These are phyloP conservation scores for Bembecia ichneumoniformis DNA, from an alignment of 2,888 invertebrate genomes.

Conservation along the genomic window DNA sequence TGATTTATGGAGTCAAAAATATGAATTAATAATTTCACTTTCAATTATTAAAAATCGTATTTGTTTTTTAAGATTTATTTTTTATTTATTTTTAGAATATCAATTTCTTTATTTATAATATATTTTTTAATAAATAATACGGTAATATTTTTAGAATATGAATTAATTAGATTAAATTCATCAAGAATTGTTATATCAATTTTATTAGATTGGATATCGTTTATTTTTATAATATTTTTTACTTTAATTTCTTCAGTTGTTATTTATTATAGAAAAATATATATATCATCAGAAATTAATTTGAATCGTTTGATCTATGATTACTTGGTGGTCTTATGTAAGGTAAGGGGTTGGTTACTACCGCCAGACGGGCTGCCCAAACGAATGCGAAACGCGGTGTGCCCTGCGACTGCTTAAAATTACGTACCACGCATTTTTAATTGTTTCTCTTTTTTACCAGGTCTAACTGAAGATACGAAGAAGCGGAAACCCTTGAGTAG, in stretches of 20 bases:
- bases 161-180: constrained; percentile 66
- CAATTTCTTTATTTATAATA: constrained; percentile 46
- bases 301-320: constrained; percentile 77
- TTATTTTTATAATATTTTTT: constrained; percentile 76
- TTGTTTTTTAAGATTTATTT: constrained; percentile 66
- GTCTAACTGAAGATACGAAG: constrained; percentile 25
- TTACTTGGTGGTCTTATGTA: no score
- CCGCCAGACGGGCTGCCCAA: no score
- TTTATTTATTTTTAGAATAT: constrained; percentile 56
- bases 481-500: constrained; percentile 16
- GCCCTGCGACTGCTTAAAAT: no score
- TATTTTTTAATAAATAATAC: constrained; percentile 61
- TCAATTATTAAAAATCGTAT: constrained; percentile 64
- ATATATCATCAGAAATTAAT: constrained; percentile 73
- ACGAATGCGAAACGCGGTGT: no score
- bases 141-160: constrained; percentile 68
- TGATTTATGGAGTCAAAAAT: constrained; percentile 78
- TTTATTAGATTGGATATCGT: constrained; percentile 76
- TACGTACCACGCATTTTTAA: neutral
- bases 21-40: constrained; percentile 57
- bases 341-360: no score
- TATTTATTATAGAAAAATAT: constrained; percentile 75
- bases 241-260: constrained; percentile 77
- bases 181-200: constrained; percentile 61
- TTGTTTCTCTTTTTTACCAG: constrained; percentile 13